Evolutionary conservation across 2,888 invertebrate genomes (phyloP).

Genomic region (Tubulanus polymorphus): DNA sequence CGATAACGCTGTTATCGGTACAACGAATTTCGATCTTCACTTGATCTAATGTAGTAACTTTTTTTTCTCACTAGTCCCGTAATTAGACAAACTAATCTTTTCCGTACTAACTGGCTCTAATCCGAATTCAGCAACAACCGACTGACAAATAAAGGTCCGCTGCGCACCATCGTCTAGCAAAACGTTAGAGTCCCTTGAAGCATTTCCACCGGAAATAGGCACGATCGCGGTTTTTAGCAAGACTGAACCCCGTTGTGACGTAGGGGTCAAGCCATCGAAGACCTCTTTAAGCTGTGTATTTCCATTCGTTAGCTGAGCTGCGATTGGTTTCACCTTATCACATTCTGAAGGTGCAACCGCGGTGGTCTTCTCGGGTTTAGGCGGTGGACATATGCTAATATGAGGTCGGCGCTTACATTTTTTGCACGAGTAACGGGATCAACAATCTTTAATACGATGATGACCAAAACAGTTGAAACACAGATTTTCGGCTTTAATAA

Average conservation of each 20-base stretch:
- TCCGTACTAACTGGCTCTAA: constrained; percentile 9
- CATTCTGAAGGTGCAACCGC: too few species aligned
- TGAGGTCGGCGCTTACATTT: constrained; percentile 6
- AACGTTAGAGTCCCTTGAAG: constrained; percentile 6
- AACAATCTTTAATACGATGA: constrained; percentile 3
- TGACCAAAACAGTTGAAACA: constrained; percentile 10
- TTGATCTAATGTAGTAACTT: constrained; percentile 1
- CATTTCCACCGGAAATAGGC: not conserved
- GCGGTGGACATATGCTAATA: not conserved
- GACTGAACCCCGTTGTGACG: too few species aligned
- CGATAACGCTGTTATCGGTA: constrained; percentile 3
- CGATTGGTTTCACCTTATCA: too few species aligned
- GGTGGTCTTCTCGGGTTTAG: too few species aligned
- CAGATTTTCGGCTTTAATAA: not conserved
- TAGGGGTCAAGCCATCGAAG: too few species aligned
- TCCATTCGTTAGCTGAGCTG: too few species aligned
- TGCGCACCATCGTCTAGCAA: constrained; percentile 17
- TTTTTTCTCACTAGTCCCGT: constrained; percentile 8
- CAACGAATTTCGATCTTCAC: constrained; percentile 8
- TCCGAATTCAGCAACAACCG: constrained; percentile 14
- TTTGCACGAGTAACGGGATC: not conserved
- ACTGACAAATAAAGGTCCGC: constrained; percentile 13
- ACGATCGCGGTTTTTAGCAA: constrained; percentile 15
- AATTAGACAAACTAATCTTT: constrained; percentile 8
- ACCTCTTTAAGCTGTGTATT: too few species aligned